These are phyloP conservation scores for Trinectes maculatus DNA, from an alignment of 2,113 vertebrate species.

Conservation along the genomic window DNA sequence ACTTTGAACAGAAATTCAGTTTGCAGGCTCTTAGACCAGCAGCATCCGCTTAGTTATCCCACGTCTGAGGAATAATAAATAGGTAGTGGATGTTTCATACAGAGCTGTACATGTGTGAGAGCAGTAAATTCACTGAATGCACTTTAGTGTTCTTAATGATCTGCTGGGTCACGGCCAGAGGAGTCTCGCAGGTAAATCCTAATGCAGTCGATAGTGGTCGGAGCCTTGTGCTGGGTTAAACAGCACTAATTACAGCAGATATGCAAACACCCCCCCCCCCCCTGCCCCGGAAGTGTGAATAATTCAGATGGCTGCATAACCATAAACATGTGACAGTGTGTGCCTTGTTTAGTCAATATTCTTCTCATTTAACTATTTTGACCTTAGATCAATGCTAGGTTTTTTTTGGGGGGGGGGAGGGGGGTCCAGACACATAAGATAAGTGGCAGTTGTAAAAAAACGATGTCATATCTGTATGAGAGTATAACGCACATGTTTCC, in stretches of 20 bases:
- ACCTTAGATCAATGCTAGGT: too few species aligned
- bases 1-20: background rate
- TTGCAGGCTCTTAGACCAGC: background rate
- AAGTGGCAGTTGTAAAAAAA: background rate
- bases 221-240: slow-evolving; percentile 31
- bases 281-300: slow-evolving; percentile 27
- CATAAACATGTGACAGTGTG: slow-evolving; percentile 22
- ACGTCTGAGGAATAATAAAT: slow-evolving; percentile 6
- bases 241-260: slow-evolving; percentile 40
- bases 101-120: slow-evolving; percentile 40
- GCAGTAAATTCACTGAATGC: slow-evolving; percentile 48
- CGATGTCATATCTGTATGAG: background rate
- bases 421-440: too few species aligned
- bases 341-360: background rate
- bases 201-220: slow-evolving; percentile 26
- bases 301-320: slow-evolving; percentile 39
- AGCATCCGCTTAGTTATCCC: slow-evolving; percentile 19
- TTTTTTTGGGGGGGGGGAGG: too few species aligned
- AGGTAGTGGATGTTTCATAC: slow-evolving; percentile 26
- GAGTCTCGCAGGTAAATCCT: slow-evolving; percentile 29
- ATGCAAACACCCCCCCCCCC: too few species aligned
- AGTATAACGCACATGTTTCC: background rate
- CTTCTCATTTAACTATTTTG: too few species aligned
- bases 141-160: slow-evolving; percentile 47
- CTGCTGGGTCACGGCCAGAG: slow-evolving; percentile 37